Evolutionary conservation across 2,113 vertebrate species (phyloP).

Genomic region (Bettongia penicillata): DNA sequence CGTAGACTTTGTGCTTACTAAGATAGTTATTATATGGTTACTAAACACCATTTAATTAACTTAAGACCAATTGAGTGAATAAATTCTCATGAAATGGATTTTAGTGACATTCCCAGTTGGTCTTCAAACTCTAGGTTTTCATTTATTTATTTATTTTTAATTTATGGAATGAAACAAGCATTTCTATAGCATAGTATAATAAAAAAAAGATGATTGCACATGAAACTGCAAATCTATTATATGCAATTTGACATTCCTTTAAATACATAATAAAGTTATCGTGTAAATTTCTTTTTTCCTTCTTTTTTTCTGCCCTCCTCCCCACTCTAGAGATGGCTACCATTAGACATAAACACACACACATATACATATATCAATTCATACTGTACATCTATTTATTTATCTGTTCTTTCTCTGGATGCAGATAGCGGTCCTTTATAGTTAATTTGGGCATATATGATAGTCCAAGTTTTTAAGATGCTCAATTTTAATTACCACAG

Average conservation of each 20-base stretch:
- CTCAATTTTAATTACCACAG: background rate
- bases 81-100: background rate
- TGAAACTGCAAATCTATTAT: too few relatives aligned
- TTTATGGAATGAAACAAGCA: too few relatives aligned
- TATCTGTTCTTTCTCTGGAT: background rate
- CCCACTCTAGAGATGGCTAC: too few relatives aligned
- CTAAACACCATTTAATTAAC: background rate
- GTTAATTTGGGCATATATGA: background rate
- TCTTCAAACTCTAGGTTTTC: background rate
- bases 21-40: background rate
- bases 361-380: background rate
- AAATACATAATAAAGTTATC: too few relatives aligned
- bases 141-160: too few relatives aligned
- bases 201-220: too few relatives aligned
- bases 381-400: background rate
- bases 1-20: background rate
- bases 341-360: background rate
- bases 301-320: too few relatives aligned
- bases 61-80: background rate
- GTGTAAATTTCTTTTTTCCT: too few relatives aligned
- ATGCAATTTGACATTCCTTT: too few relatives aligned
- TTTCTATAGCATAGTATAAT: too few relatives aligned
- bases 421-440: background rate
- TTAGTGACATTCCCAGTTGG: background rate
- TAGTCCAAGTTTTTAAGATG: background rate